Base-by-base conservation (phyloP, 1,140 invertebrate genomes). In the Drosophila pandora region DNA sequence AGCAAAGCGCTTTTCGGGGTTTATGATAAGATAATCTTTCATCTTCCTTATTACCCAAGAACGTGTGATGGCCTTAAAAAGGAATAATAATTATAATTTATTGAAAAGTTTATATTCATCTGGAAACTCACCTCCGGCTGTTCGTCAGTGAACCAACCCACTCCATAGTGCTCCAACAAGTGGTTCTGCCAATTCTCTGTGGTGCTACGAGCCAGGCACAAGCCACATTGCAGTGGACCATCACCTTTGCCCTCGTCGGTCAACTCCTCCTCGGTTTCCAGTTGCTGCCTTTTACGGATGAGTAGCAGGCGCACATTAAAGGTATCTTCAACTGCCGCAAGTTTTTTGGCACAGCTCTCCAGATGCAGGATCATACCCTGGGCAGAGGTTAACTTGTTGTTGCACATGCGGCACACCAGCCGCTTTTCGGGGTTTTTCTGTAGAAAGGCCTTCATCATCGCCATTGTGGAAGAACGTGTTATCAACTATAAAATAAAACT, bases 161-260 rank as follows among this genome's bases (percentile, higher is more conserved):
- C 68, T 41, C 90, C 90, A 54, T 91, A 91, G 50, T 91, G 90
- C 32, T 76, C 64, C 1, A 28, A 30, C 2, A 90, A 32, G 61
- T 91, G 90, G 0, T 0, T 2, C 8, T 48, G 34, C 83, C 80
- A 91, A 12, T 56, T 9, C 0, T 32, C 22, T 17, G 56, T 43
- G 2, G 52, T 55, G 21, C 53, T 75, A 2, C 78, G 74, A 4
- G 43, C 61, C 8, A 90, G 50, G 45, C 90, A 91, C 22, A 91
- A 41, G 7, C 90, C 90, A 65, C 90, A 91, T 23, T 90, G 73
- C 5, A 73, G 10, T 0, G 49, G 28, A 2, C 78, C 81, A 6
- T 49, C 13, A 3, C 76, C 77, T 5, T 50, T 39, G 1, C 70
- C 78, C 6, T 87, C 52, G 1, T 72, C 50, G 0, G 74, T 76